These are phyloP conservation scores for Dyspetes luteomarginatus DNA, from an alignment of 2,888 invertebrate species.

Conservation along the genomic window DNA sequence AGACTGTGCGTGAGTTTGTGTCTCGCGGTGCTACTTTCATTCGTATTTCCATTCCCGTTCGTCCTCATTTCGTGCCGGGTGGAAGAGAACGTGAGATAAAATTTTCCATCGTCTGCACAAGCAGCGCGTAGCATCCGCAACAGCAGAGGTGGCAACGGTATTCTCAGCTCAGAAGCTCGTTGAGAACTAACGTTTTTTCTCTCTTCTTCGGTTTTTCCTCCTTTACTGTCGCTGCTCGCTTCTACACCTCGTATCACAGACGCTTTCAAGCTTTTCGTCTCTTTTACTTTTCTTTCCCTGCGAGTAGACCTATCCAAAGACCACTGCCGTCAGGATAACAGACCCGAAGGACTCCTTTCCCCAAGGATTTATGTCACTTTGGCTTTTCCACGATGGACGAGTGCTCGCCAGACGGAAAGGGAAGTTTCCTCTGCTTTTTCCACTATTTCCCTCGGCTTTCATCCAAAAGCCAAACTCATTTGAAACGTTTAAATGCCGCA, in stretches of 20 bases:
- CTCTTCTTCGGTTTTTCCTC: not conserved
- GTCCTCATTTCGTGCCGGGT: constrained; percentile 33
- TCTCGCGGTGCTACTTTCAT: constrained; percentile 42
- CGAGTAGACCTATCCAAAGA: constrained; percentile 21
- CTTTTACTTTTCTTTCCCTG: not conserved
- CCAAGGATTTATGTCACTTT: constrained; percentile 51
- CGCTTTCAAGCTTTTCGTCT: constrained; percentile 34
- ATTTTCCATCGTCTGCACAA: constrained; percentile 51
- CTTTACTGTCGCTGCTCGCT: not conserved
- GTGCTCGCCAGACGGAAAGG: constrained; percentile 22
- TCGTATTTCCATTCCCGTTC: constrained; percentile 54
- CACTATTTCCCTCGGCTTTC: constrained; percentile 24
- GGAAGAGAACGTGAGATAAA: constrained; percentile 49
- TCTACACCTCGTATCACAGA: constrained; percentile 18
- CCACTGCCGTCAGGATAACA: constrained; percentile 46
- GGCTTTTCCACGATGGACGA: constrained; percentile 35
- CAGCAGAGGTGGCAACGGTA: constrained; percentile 9
- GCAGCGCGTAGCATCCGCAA: constrained; percentile 14
- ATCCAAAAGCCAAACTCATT: constrained; percentile 48
- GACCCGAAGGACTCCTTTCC: constrained; percentile 43
- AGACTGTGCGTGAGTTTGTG: constrained; percentile 2
- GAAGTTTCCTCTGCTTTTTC: constrained; percentile 16
- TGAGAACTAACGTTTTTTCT: constrained; percentile 6
- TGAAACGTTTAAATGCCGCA: constrained; percentile 32
- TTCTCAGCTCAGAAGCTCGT: constrained; percentile 57